These are phyloP conservation scores for Cherax destructor DNA, from an alignment of 1,140 invertebrate genomes.

Conservation along the genomic window DNA sequence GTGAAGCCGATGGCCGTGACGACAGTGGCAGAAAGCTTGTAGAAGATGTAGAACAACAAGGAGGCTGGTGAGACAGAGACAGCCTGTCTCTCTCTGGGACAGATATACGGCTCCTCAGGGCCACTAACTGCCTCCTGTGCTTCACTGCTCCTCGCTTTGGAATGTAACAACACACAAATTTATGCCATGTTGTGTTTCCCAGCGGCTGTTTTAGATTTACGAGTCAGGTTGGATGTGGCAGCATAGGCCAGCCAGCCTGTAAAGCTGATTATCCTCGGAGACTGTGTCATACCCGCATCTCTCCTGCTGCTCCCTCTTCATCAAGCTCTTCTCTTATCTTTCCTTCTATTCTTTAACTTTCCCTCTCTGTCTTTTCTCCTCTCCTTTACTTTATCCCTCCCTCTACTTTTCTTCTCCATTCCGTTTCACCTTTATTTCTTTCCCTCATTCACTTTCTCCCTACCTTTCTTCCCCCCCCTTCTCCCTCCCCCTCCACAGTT, in stretches of 20 bases:
- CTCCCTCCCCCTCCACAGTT: too few species aligned
- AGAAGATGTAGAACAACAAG: neutral
- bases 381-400: neutral
- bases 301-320: too few species aligned
- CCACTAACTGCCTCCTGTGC: neutral
- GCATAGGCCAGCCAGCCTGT: too few species aligned
- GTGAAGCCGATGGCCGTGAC: too few species aligned
- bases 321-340: neutral
- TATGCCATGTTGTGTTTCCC: neutral
- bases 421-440: too few species aligned
- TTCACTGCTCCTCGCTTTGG: neutral
- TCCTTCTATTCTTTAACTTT: neutral
- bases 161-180: neutral
- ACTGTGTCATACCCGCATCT: too few species aligned
- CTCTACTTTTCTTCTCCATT: too few species aligned
- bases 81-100: neutral
- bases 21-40: neutral
- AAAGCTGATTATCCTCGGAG: too few species aligned
- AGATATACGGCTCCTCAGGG: neutral
- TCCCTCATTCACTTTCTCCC: neutral
- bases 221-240: neutral
- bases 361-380: neutral
- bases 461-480: too few species aligned
- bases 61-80: neutral
- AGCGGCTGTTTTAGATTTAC: neutral